Base-by-base conservation (phyloP, 2,113 vertebrate species). In the Helogale parvula region DNA sequence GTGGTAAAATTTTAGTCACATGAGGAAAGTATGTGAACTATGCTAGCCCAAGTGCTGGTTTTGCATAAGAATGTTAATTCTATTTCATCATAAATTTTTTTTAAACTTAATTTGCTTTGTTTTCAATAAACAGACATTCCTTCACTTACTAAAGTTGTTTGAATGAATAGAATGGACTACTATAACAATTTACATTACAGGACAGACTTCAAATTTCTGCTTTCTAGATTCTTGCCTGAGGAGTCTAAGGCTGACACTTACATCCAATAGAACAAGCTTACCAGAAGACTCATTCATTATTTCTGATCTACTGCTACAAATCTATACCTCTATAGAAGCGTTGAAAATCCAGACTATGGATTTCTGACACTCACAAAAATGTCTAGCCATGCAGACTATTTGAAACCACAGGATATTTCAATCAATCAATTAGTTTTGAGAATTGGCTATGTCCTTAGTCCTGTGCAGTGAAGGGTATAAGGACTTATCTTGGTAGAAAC, bases 351-450 rank as follows among this genome's bases (percentile, higher is more conserved):
- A 89, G n/a, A 54, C 6, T 57, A 84, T 90, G 21, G 41, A 71
- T 96, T 97, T 96, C 27, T 92, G 35, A 96, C 52, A 47, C 57
- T 88, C n/a, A 90, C 45, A 95, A 77, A 96, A 94, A 35, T 74
- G 35, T 86, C 13, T 47, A 93, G 31, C 11, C 38, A 87, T 65
- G 57, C 35, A 96, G 47, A 97, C 23, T 97, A 82, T 82, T 72
- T 88, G 52, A 93, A 97, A 93, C 3, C 15, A 29, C 7, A 71
- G 27, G 19, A 21, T 41, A 88, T 88, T 93, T 80, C 68, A 94
- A 57, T 96, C 31, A 45, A 66, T 82, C 35, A 83, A 66, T 72
- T 38, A 87, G 2, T 80, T 63, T 83, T 90, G 79, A 96, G 25
- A 89, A 85, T 90, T 12, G 38, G 13, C 23, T 93, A 14, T 76